Conservation (phyloP, 2,888 invertebrate species). For the Pyrochroa serraticornis region DNA sequence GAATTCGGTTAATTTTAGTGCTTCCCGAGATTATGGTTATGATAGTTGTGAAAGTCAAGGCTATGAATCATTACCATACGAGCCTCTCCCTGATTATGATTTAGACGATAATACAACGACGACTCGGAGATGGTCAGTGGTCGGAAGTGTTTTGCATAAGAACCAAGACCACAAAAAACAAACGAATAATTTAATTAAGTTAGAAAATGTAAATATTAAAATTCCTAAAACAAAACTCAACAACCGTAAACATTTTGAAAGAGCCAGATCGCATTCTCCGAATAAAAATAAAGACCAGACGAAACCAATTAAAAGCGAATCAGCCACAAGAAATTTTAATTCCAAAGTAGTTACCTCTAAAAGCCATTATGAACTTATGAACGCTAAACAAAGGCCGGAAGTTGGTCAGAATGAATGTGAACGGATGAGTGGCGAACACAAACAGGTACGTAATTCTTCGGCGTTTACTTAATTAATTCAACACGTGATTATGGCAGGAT, state of each 20-base stretch:
- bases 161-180: slow-evolving; percentile 31
- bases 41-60: slow-evolving; percentile 51
- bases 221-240: slow-evolving; percentile 54
- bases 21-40: slow-evolving; percentile 49
- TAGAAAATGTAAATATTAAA: slow-evolving; percentile 49
- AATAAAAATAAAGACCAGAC: slow-evolving; percentile 49
- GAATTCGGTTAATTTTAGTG: slow-evolving; percentile 37
- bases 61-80: slow-evolving; percentile 52
- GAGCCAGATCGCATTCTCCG: slow-evolving; percentile 56
- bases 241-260: slow-evolving; percentile 45
- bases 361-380: slow-evolving; percentile 52
- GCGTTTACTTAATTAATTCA: slow-evolving; percentile 5
- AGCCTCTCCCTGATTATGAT: slow-evolving; percentile 57
- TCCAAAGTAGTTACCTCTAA: slow-evolving; percentile 50
- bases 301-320: slow-evolving; percentile 44
- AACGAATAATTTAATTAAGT: slow-evolving; percentile 28
- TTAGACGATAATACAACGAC: slow-evolving; percentile 39
- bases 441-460: slow-evolving; percentile 44
- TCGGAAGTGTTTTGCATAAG: slow-evolving; percentile 44
- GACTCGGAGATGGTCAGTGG: slow-evolving; percentile 51
- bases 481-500: slow-evolving; percentile 41
- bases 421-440: slow-evolving; percentile 45
- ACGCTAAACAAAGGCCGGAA: slow-evolving; percentile 52
- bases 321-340: slow-evolving; percentile 36
- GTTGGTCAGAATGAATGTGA: slow-evolving; percentile 46